Percentiles rank a stretch among this genome's conserved stretches.
Conservation (phyloP, 2,888 invertebrate genomes). For the Kuschelorhynchus macadamiae region DNA sequence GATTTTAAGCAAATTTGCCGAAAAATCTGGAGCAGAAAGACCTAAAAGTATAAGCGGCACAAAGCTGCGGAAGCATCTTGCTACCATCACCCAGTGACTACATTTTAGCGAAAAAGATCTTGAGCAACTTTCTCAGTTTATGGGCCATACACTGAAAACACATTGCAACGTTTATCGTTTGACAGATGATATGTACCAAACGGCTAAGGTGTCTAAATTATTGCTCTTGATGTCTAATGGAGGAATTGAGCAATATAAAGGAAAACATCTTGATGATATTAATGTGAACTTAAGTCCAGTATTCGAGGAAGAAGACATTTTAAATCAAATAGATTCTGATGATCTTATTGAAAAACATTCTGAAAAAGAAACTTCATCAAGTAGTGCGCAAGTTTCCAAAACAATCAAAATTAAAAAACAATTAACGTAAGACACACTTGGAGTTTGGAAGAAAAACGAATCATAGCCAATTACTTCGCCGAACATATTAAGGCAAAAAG, state of each 20-base stretch:
- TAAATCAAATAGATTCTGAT: too few species aligned
- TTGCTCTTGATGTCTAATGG: slow-evolving; percentile 36
- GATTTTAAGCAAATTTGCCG: slow-evolving; percentile 47
- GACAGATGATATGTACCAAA: slow-evolving; percentile 48
- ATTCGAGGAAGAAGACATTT: too few species aligned
- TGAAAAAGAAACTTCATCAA: too few species aligned
- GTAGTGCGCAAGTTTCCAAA: too few species aligned
- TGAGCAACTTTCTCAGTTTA: slow-evolving; percentile 48
- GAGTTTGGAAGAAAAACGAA: too few species aligned
- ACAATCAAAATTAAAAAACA: too few species aligned
- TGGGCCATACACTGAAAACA: slow-evolving; percentile 48
- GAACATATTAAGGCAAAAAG: too few species aligned
- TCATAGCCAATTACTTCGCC: too few species aligned
- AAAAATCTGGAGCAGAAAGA: slow-evolving; percentile 36
- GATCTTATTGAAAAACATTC: too few species aligned
- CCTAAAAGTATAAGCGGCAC: slow-evolving; percentile 42
- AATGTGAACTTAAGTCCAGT: slow-evolving; percentile 68
- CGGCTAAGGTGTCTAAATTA: slow-evolving; percentile 47
- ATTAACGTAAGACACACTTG: too few species aligned
- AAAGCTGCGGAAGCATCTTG: slow-evolving; percentile 49
- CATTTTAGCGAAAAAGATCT: slow-evolving; percentile 45
- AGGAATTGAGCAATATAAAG: slow-evolving; percentile 40
- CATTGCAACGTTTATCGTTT: slow-evolving; percentile 44
- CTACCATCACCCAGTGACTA: slow-evolving; percentile 41
- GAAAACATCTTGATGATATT: slow-evolving; percentile 42